Percentiles rank a stretch among this genome's conserved stretches.
Conservation (phyloP, 2,113 vertebrate species). For the Chionodraco myersi region DNA sequence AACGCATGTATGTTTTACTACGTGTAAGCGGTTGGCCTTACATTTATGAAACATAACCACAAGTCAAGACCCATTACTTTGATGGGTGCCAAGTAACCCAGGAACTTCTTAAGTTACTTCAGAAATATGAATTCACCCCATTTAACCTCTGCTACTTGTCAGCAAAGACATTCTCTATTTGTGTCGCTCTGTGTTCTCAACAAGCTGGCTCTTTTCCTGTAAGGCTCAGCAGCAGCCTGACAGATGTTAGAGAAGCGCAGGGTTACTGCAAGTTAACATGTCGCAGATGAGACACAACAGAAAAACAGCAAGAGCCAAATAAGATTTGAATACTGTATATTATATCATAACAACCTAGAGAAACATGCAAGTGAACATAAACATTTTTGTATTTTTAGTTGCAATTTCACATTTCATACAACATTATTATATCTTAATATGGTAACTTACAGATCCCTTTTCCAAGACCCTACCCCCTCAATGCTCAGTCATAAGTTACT, state of each 20-base stretch:
- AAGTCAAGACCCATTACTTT: slow-evolving; percentile 16
- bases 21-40: background rate
- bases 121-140: slow-evolving; percentile 26
- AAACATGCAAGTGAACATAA: too few species aligned
- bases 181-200: slow-evolving; percentile 31
- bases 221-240: slow-evolving; percentile 36
- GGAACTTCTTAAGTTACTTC: slow-evolving; percentile 29
- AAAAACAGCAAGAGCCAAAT: background rate
- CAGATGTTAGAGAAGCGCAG: slow-evolving; percentile 21
- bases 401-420: background rate
- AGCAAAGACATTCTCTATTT: slow-evolving; percentile 41
- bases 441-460: background rate
- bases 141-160: slow-evolving; percentile 31
- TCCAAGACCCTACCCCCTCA: background rate
- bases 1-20: too few species aligned
- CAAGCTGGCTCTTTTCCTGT: slow-evolving; percentile 30
- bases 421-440: background rate
- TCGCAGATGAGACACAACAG: background rate
- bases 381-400: background rate
- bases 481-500: too few species aligned
- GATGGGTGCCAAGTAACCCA: slow-evolving; percentile 9
- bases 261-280: slow-evolving; percentile 38
- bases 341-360: background rate
- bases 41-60: slow-evolving; percentile 11
- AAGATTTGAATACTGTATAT: background rate